A percentile compares a stretch with the other conserved stretches of the same genome.
These are phyloP conservation scores for Agonopterix arenella DNA, from an alignment of 2,888 invertebrate species.

Conservation along the genomic window DNA sequence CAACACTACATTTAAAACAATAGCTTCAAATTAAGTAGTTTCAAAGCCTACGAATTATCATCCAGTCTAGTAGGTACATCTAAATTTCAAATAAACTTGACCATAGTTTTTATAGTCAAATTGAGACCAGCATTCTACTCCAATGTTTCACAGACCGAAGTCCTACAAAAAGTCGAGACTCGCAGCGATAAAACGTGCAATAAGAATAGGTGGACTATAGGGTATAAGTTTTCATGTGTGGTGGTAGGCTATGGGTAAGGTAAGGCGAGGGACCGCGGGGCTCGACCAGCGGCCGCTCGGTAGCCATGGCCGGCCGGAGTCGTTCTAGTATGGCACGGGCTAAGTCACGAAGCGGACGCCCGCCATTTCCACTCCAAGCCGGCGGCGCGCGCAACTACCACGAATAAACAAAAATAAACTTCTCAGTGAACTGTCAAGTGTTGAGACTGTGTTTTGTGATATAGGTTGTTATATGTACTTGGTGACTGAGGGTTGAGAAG, in stretches of 20 bases:
- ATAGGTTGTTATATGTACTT: constrained; percentile 21
- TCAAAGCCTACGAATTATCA: neutral
- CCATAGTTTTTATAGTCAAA: too few species aligned
- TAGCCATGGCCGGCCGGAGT: constrained; percentile 40
- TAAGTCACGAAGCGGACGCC: constrained; percentile 57
- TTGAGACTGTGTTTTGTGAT: constrained; percentile 27
- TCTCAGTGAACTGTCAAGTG: constrained; percentile 36
- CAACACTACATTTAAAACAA: too few species aligned
- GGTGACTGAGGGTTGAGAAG: constrained; percentile 29
- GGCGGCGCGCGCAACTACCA: constrained; percentile 32
- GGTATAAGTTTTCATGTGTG: constrained; percentile 10
- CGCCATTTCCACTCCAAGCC: constrained; percentile 27
- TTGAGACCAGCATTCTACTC: constrained; percentile 23
- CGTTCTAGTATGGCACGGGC: constrained; percentile 62
- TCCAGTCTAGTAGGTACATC: neutral
- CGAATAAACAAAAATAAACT: constrained; percentile 28
- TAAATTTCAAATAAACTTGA: neutral
- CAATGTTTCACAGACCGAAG: constrained; percentile 40
- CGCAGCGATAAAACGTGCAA: constrained; percentile 49
- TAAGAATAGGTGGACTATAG: constrained; percentile 32
- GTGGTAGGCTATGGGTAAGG: constrained; percentile 4
- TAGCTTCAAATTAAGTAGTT: neutral
- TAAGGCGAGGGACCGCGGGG: constrained; percentile 15
- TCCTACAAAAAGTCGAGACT: constrained; percentile 49
- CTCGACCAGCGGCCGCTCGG: constrained; percentile 36